Evolutionary conservation across 2,888 invertebrate species (phyloP).

Genomic region (Eremobia ochroleuca): DNA sequence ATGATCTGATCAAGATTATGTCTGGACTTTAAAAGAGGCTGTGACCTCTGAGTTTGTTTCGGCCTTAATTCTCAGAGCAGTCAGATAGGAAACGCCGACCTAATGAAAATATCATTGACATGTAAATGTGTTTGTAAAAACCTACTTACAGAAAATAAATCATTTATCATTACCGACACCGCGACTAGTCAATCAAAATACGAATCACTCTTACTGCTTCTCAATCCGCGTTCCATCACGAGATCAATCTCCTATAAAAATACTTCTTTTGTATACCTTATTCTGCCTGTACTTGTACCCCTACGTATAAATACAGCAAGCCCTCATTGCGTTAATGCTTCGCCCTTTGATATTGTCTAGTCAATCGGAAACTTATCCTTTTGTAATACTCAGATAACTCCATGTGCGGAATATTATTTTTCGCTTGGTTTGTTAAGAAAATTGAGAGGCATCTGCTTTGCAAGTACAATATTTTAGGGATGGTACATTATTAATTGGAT

Average conservation of each 20-base stretch:
- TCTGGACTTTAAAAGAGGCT: no score
- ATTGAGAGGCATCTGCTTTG: conserved; percentile 83
- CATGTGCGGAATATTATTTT: conserved; percentile 83
- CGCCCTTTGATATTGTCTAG: conserved; percentile 84
- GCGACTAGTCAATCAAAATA: not conserved
- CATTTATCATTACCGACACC: no score
- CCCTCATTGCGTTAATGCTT: conserved; percentile 81
- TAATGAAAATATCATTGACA: no score
- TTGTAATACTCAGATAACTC: conserved; percentile 84
- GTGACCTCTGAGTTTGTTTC: no score
- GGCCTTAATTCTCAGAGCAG: no score
- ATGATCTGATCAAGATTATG: no score
- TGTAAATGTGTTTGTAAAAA: no score
- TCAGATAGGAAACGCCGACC: no score
- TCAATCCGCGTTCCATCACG: conserved; percentile 12
- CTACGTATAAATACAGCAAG: conserved; percentile 68
- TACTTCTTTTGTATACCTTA: conserved; percentile 41
- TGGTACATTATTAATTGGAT: conserved; percentile 52
- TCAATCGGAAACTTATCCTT: conserved; percentile 87
- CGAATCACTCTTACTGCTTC: not conserved
- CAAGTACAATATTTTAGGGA: conserved; percentile 69
- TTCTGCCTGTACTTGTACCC: conserved; percentile 60
- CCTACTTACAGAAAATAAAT: no score
- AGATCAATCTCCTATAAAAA: conserved; percentile 23
- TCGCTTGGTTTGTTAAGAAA: conserved; percentile 86